These are phyloP conservation scores for Hyposmocoma kahamanoa DNA, from an alignment of 1,140 invertebrate species.

Conservation along the genomic window DNA sequence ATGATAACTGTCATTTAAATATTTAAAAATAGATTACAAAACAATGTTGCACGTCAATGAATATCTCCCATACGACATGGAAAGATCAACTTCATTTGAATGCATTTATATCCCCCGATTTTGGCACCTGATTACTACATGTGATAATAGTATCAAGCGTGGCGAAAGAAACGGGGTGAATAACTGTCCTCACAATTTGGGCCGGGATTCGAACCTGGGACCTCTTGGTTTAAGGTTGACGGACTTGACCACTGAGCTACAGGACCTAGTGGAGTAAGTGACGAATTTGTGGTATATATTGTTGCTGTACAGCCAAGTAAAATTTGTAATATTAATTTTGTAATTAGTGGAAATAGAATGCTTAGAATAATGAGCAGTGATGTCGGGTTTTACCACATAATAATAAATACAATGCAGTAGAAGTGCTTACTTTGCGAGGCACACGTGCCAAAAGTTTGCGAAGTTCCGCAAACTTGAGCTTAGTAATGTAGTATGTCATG, in stretches of 20 bases:
- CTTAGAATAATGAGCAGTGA: too few relatives aligned
- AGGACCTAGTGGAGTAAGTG: background rate
- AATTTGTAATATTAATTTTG: too few relatives aligned
- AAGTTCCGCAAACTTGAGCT: too few relatives aligned
- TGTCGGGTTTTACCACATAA: too few relatives aligned
- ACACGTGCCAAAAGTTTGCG: too few relatives aligned
- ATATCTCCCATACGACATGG: slow-evolving; percentile 27
- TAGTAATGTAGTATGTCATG: too few relatives aligned
- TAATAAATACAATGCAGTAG: too few relatives aligned
- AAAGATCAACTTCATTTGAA: slow-evolving; percentile 45
- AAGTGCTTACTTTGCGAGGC: too few relatives aligned
- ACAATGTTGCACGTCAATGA: slow-evolving; percentile 52
- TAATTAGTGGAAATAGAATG: too few relatives aligned
- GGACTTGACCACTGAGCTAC: background rate
- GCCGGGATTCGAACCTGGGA: slow-evolving; percentile 35
- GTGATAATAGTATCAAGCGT: slow-evolving; percentile 55
- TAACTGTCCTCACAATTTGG: background rate
- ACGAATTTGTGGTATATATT: background rate
- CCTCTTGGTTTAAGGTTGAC: background rate
- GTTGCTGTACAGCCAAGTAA: too few relatives aligned
- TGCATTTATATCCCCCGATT: slow-evolving; percentile 56
- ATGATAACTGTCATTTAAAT: too few relatives aligned
- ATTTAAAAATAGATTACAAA: background rate
- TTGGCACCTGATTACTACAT: slow-evolving; percentile 59
- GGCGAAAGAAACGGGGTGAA: slow-evolving; percentile 53